phyloP scores from a whole-genome alignment of 1,140 invertebrate genomes.

The Rhynchophorus ferrugineus region DNA sequence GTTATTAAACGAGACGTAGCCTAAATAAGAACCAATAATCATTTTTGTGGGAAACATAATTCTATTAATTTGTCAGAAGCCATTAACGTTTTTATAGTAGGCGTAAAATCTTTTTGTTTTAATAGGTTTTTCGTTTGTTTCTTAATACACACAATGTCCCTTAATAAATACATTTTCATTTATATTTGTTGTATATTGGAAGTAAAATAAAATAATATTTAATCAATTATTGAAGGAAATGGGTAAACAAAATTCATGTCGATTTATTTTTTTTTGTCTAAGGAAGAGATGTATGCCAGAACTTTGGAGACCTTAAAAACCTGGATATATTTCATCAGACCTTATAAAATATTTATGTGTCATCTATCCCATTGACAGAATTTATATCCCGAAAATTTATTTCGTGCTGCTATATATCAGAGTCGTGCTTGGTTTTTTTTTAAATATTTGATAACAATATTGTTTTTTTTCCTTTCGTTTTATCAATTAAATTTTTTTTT shows the following conservation, averaged over 20 bases:
- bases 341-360: slow-evolving; percentile 23
- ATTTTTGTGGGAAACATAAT: slow-evolving; percentile 21
- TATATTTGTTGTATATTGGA: too few species aligned
- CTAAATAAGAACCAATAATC: slow-evolving; percentile 20
- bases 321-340: slow-evolving; percentile 16
- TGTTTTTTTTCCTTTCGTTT: too few species aligned
- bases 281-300: slow-evolving; percentile 16
- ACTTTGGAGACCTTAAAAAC: slow-evolving; percentile 12
- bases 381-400: slow-evolving; percentile 17
- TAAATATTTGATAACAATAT: too few species aligned
- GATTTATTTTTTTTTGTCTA: too few species aligned
- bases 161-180: too few species aligned
- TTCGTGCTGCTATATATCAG: slow-evolving; percentile 5
- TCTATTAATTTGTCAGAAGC: slow-evolving; percentile 21
- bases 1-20: slow-evolving; percentile 8
- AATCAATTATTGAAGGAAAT: too few species aligned
- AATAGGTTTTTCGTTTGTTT: slow-evolving; percentile 17
- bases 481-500: too few species aligned
- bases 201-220: too few species aligned
- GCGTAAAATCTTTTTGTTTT: slow-evolving; percentile 18
- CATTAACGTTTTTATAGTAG: slow-evolving; percentile 18
- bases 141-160: too few species aligned
- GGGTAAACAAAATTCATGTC: too few species aligned
- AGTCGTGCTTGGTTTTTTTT: slow-evolving; percentile 10
- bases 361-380: slow-evolving; percentile 19